Conservation (phyloP, 2,113 vertebrate genomes). For the Peromyscus leucopus region DNA sequence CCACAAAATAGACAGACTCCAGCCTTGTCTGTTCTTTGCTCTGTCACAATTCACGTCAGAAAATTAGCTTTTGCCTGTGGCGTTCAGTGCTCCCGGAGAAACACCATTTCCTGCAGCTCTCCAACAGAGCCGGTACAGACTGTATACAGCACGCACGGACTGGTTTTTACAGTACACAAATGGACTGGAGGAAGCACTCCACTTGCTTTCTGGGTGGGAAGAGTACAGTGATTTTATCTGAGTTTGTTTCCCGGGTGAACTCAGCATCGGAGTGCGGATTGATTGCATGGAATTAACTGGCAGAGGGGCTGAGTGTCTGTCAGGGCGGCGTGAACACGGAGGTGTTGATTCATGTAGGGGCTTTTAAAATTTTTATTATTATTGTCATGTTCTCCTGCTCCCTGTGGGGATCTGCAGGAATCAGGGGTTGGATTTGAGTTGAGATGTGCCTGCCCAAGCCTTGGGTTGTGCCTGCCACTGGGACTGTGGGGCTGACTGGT, state of each 20-base stretch:
- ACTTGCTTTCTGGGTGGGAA: background rate
- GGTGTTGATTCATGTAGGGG: background rate
- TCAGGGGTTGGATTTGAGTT: background rate
- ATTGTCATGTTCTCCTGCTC: fast-evolving
- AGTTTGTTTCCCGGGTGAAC: background rate
- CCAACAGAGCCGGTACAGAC: no score
- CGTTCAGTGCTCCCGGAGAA: background rate
- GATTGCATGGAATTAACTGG: fast-evolving
- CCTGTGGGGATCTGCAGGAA: background rate
- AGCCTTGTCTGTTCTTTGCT: background rate
- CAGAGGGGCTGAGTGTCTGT: background rate
- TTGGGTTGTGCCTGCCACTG: background rate
- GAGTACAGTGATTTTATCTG: background rate
- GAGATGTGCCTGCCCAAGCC: no score
- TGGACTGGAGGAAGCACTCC: background rate
- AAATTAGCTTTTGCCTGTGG: background rate
- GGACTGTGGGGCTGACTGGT: fast-evolving
- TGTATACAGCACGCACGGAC: fast-evolving
- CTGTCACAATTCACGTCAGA: background rate
- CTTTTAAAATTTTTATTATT: background rate
- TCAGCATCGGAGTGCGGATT: background rate
- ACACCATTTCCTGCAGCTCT: background rate
- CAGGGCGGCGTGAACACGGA: background rate
- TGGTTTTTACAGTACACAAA: background rate
- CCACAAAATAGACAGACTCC: fast-evolving